Base-by-base conservation (phyloP, 2,888 invertebrate genomes). In the Ophraella communa region DNA sequence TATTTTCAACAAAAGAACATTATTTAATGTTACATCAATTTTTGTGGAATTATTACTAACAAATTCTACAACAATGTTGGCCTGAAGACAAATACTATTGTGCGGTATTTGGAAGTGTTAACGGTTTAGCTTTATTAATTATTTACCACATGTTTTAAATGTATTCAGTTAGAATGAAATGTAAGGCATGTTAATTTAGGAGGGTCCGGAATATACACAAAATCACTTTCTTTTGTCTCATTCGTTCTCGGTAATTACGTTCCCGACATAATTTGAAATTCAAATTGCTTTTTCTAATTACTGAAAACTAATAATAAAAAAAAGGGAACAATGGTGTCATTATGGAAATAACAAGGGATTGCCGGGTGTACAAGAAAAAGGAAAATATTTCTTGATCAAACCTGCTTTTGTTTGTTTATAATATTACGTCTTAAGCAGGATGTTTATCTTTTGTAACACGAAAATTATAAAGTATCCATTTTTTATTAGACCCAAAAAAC, bases 261-360 rank as follows among this genome's bases (percentile, higher is more conserved):
- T 52, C 20, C 49, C 49, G 35, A 49, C 60, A 30, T 42, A 60
- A 60, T 60, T 60, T 60, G 51, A 60, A 60, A 52, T 60, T 60
- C 52, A 60, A 60, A 60, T 60, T 60, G 30, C 49, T 53, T 53
- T 60, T 60, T 60, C 60, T 60, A 60, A 60, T 60, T 60, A 60
- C 60, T 44, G 60, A 39, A 53, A n/a, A n/a, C n/a, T 42, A 52
- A 60, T 52, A 60, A 51, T 58, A 51, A 60, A 60, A 60, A 60
- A n/a, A n/a, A n/a, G n/a, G 60, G 42, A 60, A 53, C 52, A 53
- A 53, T 53, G 60, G 60, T 53, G 44, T 60, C 45, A 60, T 60
- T 60, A 60, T 60, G 60, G 52, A 52, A 53, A 60, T 60, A 60
- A 53, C 60, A 53, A 18, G 44, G 60, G 30, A 30, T 60, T 49